A percentile compares a stretch with the other conserved stretches of the same genome.
Evolutionary conservation across 2,113 vertebrate genomes (phyloP).

Genomic region (Seriola quinqueradiata): DNA sequence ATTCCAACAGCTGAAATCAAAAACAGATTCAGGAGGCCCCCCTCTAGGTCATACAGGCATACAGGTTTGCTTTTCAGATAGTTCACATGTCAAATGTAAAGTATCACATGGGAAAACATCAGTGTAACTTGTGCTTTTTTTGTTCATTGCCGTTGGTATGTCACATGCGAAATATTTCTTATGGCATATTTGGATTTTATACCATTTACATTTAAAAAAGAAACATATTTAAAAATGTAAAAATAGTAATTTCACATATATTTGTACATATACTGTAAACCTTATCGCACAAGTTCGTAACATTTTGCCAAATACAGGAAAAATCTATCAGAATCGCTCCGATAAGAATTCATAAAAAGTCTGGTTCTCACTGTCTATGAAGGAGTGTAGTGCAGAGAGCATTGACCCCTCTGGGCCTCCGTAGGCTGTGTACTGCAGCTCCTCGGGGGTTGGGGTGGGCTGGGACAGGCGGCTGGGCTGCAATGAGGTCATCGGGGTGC

Average conservation of each 20-base stretch:
- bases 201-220: not conserved
- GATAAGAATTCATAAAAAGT: conserved; percentile 13
- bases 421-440: conserved; percentile 91
- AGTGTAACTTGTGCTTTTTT: not conserved
- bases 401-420: conserved; percentile 91
- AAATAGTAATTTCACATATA: not conserved
- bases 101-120: not conserved
- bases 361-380: conserved; percentile 91
- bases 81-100: not conserved
- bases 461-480: conserved; percentile 89
- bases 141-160: not conserved
- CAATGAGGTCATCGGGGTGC: conserved; percentile 86
- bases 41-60: too few relatives aligned
- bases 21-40: too few relatives aligned
- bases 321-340: not conserved
- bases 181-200: not conserved
- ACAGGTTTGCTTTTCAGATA: not conserved
- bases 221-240: not conserved
- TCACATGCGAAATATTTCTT: not conserved
- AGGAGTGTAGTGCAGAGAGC: conserved; percentile 92
- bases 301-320: not conserved
- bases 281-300: not conserved
- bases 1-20: not conserved
- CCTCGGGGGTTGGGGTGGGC: conserved; percentile 89
- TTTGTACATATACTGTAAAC: not conserved